These are phyloP conservation scores for Cyphomyrus plagiostoma DNA, from an alignment of 2,113 vertebrate species.

Conservation along the genomic window DNA sequence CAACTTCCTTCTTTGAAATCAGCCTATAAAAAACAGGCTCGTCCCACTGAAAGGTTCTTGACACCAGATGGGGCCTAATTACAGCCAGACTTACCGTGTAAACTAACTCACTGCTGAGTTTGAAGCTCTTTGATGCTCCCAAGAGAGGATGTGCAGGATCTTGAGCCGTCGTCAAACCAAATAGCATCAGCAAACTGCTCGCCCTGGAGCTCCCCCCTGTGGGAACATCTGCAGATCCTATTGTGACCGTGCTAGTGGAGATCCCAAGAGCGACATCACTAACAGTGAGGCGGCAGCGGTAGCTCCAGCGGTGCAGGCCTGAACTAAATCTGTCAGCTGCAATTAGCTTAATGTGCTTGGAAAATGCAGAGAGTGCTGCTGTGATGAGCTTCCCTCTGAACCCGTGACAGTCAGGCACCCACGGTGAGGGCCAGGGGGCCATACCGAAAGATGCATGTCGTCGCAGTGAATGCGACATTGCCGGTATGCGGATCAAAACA, in stretches of 20 bases:
- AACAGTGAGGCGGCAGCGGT: neutral
- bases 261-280: conserved; percentile 10
- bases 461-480: neutral
- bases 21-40: neutral
- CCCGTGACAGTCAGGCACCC: neutral
- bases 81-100: neutral
- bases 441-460: neutral
- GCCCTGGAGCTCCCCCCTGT: neutral
- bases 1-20: neutral
- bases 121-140: neutral
- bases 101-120: neutral
- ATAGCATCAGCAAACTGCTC: neutral
- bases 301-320: neutral
- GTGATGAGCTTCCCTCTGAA: conserved; percentile 5
- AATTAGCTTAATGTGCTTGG: conserved; percentile 21
- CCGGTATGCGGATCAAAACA: neutral
- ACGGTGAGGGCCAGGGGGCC: neutral
- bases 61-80: neutral
- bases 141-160: neutral
- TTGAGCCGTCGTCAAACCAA: neutral
- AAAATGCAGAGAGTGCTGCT: neutral
- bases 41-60: neutral
- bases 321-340: conserved; percentile 21
- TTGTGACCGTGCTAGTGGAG: neutral
- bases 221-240: neutral